A percentile compares a stretch with the other conserved stretches of the same genome.
These are phyloP conservation scores for Muscina levida DNA, from an alignment of 2,888 invertebrate species.

Conservation along the genomic window DNA sequence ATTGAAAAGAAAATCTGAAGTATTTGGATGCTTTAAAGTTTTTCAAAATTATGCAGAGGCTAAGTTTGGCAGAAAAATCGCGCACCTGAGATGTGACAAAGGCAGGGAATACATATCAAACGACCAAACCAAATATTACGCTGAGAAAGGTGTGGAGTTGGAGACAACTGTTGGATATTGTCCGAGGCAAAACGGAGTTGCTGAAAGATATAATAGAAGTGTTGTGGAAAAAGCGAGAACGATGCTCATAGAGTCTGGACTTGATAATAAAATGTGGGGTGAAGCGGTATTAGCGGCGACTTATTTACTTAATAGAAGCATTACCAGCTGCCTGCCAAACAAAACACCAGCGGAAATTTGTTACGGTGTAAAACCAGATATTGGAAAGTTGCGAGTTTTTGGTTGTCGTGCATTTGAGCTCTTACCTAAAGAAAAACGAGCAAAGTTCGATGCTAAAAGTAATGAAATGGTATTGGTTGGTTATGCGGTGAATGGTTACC, in stretches of 20 bases:
- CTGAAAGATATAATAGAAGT: conserved; percentile 48
- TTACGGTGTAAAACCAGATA: conserved; percentile 49
- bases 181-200: conserved; percentile 55
- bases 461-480: conserved; percentile 41
- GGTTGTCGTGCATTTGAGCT: conserved; percentile 64
- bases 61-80: conserved; percentile 46
- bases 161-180: conserved; percentile 59
- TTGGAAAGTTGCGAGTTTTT: conserved; percentile 63
- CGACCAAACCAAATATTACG: conserved; percentile 47
- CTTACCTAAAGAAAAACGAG: conserved; percentile 63
- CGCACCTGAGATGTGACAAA: conserved; percentile 34
- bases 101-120: conserved; percentile 40
- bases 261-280: conserved; percentile 55
- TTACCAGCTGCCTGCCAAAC: conserved; percentile 34
- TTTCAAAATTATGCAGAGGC: conserved; percentile 41
- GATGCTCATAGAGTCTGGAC: conserved; percentile 42
- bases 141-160: conserved; percentile 42
- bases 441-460: conserved; percentile 56
- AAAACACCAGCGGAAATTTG: conserved; percentile 64
- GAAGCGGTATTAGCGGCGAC: conserved; percentile 51
- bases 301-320: conserved; percentile 41
- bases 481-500: background rate
- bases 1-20: conserved; percentile 51
- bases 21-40: conserved; percentile 51
- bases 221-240: conserved; percentile 48